These are phyloP conservation scores for Amphiprion clarkii DNA, from an alignment of 2,797 vertebrate species.

Conservation along the genomic window DNA sequence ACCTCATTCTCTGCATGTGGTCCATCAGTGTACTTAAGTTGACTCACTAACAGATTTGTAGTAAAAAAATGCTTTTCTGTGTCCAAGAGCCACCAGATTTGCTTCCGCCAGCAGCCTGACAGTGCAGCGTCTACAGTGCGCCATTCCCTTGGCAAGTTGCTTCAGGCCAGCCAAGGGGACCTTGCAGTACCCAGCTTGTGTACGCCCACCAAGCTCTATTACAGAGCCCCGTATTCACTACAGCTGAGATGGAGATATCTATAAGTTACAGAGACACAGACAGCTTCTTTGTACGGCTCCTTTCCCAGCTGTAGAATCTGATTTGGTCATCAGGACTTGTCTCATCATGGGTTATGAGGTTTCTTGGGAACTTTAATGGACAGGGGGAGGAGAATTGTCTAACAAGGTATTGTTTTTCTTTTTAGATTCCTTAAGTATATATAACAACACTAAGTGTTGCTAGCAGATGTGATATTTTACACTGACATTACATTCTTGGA, in stretches of 20 bases:
- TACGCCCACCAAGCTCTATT: slow-evolving; percentile 61
- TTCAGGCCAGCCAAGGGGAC: slow-evolving; percentile 49
- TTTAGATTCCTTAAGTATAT: slow-evolving; percentile 10
- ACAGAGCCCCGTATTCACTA: slow-evolving; percentile 71
- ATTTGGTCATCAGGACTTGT: slow-evolving; percentile 35
- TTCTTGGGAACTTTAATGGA: slow-evolving; percentile 30
- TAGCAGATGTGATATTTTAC: slow-evolving; percentile 6
- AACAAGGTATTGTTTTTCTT: slow-evolving; percentile 26
- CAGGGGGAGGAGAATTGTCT: slow-evolving; percentile 19
- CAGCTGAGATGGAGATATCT: slow-evolving; percentile 61
- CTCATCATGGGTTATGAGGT: slow-evolving; percentile 41
- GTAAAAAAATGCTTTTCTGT: slow-evolving; percentile 32
- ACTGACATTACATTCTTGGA: slow-evolving; percentile 2
- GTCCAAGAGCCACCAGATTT: slow-evolving; percentile 36
- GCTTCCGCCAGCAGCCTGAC: slow-evolving; percentile 48
- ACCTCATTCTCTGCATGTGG: background rate
- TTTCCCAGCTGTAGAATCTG: slow-evolving; percentile 54
- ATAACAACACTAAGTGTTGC: background rate
- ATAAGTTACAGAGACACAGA: slow-evolving; percentile 67
- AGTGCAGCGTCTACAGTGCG: slow-evolving; percentile 29
- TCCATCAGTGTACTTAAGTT: slow-evolving; percentile 1
- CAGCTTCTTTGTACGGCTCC: slow-evolving; percentile 63
- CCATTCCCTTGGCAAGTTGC: slow-evolving; percentile 56
- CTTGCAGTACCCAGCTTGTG: slow-evolving; percentile 48
- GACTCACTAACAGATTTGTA: slow-evolving; percentile 6